phyloP scores from a whole-genome alignment of 2,888 invertebrate genomes.

The Scaptomyza flava region DNA sequence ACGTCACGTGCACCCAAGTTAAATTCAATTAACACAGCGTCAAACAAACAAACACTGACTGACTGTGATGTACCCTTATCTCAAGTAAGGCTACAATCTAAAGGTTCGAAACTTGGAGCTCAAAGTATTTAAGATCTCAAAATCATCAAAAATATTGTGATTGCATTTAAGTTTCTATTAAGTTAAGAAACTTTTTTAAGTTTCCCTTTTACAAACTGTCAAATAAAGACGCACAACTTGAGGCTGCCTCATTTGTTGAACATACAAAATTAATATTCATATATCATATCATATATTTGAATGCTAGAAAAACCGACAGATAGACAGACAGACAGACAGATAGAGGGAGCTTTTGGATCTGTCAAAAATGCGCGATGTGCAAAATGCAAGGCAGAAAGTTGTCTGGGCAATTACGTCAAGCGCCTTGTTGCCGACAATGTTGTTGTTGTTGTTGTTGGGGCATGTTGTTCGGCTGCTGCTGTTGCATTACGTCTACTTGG shows the following conservation, averaged over 20 bases:
- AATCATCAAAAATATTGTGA: too few relatives aligned
- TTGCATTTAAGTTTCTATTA: not conserved
- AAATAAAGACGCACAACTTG: not conserved
- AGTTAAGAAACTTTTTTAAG: too few relatives aligned
- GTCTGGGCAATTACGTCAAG: constrained; percentile 76
- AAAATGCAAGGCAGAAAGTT: constrained; percentile 44
- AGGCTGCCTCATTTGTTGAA: not conserved
- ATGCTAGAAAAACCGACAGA: constrained; percentile 5
- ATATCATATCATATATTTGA: constrained; percentile 12
- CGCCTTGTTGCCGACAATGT: constrained; percentile 57
- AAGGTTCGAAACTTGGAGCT: too few relatives aligned
- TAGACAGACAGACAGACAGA: constrained; percentile 6
- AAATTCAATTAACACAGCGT: constrained; percentile 58
- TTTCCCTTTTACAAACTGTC: not conserved
- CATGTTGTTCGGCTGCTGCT: constrained; percentile 16
- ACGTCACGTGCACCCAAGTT: constrained; percentile 64
- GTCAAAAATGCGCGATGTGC: constrained; percentile 44
- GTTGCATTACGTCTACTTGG: constrained; percentile 50
- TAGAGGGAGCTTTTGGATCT: constrained; percentile 18
- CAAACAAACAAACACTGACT: constrained; percentile 3
- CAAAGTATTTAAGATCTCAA: too few relatives aligned
- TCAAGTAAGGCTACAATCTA: too few relatives aligned
- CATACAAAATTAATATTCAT: constrained; percentile 1
- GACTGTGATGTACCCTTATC: not conserved
- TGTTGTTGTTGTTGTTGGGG: constrained; percentile 24